Percentiles rank a stretch among this genome's conserved stretches.
Conservation (phyloP, 2,888 invertebrate genomes). For the Torymus auratus region DNA sequence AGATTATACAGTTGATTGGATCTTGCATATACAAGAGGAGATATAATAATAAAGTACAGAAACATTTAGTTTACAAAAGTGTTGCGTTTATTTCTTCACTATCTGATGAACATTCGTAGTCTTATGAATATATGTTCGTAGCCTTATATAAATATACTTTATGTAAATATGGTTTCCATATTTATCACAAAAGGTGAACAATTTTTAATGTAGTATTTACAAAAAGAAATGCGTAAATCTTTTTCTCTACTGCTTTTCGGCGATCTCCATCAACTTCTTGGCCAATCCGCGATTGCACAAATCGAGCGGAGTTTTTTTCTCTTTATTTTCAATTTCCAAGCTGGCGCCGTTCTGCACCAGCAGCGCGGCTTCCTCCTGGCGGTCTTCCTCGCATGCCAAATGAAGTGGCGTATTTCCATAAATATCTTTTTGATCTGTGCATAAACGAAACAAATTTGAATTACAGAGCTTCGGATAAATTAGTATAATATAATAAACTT, state of each 20-base stretch:
- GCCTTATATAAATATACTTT: not conserved
- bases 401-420: slow-evolving; percentile 89
- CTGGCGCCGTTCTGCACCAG: slow-evolving; percentile 83
- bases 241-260: slow-evolving; percentile 14
- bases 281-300: slow-evolving; percentile 66
- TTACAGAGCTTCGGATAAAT: too few relatives aligned
- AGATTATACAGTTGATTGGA: slow-evolving; percentile 65
- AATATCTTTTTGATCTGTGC: slow-evolving; percentile 80
- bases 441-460: not conserved
- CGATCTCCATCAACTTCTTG: slow-evolving; percentile 43
- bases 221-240: not conserved
- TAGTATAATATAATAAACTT: too few relatives aligned
- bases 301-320: slow-evolving; percentile 83
- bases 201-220: slow-evolving; percentile 8
- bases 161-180: not conserved
- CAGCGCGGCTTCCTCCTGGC: slow-evolving; percentile 82
- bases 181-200: slow-evolving; percentile 10
- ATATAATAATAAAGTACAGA: slow-evolving; percentile 67
- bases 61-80: slow-evolving; percentile 60
- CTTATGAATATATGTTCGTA: not conserved
- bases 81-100: slow-evolving; percentile 45
- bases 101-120: not conserved
- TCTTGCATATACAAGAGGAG: slow-evolving; percentile 67
- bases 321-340: slow-evolving; percentile 81
- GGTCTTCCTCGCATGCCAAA: slow-evolving; percentile 89